phyloP scores from a whole-genome alignment of 2,797 vertebrate genomes.

The Coregonus ussuriensis region DNA sequence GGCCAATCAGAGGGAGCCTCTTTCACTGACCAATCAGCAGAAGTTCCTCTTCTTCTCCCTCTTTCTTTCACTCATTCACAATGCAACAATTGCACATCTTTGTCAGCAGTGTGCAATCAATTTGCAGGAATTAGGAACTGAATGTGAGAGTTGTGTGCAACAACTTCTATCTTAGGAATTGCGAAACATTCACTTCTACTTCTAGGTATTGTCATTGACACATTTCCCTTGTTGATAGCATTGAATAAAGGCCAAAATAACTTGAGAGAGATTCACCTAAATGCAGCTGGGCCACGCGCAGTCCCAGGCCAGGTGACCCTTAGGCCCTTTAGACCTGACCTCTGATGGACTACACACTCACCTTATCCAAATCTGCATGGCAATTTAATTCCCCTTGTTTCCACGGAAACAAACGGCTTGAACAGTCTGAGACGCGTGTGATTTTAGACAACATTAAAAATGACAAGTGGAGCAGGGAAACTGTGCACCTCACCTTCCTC shows the following conservation, averaged over 20 bases:
- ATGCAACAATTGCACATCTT: slow-evolving; percentile 43
- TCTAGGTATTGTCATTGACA: neutral
- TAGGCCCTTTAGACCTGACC: slow-evolving; percentile 36
- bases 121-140: slow-evolving; percentile 51
- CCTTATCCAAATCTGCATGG: slow-evolving; percentile 40
- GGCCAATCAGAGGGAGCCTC: slow-evolving; percentile 28
- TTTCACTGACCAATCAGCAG: slow-evolving; percentile 20
- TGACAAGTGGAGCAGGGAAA: neutral
- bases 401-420: slow-evolving; percentile 31
- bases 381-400: slow-evolving; percentile 48
- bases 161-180: slow-evolving; percentile 10
- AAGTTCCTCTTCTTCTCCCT: slow-evolving; percentile 19
- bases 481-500: neutral
- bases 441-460: slow-evolving; percentile 43
- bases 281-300: slow-evolving; percentile 24
- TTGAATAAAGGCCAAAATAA: neutral
- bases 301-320: slow-evolving; percentile 39
- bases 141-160: slow-evolving; percentile 32
- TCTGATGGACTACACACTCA: slow-evolving; percentile 40
- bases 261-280: neutral
- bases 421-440: slow-evolving; percentile 18
- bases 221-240: neutral
- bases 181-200: neutral
- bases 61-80: slow-evolving; percentile 38
- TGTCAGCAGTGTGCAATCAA: slow-evolving; percentile 49